Evolutionary conservation across 2,113 vertebrate species (phyloP), one percentile per base, ranked within the genome.

Genomic region (Saimiri boliviensis): DNA sequence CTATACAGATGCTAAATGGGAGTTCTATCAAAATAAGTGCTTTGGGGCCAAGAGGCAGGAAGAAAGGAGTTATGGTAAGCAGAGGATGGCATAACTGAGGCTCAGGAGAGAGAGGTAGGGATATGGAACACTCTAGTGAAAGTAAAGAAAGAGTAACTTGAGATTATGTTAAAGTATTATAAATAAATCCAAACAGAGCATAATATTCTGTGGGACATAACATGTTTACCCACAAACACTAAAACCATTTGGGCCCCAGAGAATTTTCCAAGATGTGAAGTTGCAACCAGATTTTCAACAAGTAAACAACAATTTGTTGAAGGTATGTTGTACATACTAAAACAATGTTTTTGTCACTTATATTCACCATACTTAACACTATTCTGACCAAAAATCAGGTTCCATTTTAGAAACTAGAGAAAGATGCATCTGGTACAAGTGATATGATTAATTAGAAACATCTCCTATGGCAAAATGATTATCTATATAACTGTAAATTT

Each of bases 401-500:
- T 30, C n/a, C 14, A 27, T 49, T 77, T 85, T n/a, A 90, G n/a
- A 91, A 42, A 4, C 54, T 56, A 14, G 45, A 95, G 89, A 82
- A 91, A 71, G 37, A 89, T 42, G 23, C 0, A 70, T 95, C 27
- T 42, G 30, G 32, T 40, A 71, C 23, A 73, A 63, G 52, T 40
- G 42, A 76, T 42, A 52, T 40, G 54, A 35, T 90, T 86, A 77
- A 93, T 68, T 86, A 83, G 49, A 60, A 95, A 32, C 70, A 76
- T 63, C 74, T 86, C 84, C 89, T 97, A 23, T 77, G 35, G 40
- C 45, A 93, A 13, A 73, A 80, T n/a, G 35, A 71, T 94, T 80
- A 76, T 40, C 45, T 96, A 45, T 68, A 85, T 32, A 89, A 93
- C 47, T 10, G 12, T 86, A n/a, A 30, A 49, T 52, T 71, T 79